A percentile compares a stretch with the other conserved stretches of the same genome.
Evolutionary conservation across 2,113 vertebrate genomes (phyloP).

Genomic region (Daboia siamensis): DNA sequence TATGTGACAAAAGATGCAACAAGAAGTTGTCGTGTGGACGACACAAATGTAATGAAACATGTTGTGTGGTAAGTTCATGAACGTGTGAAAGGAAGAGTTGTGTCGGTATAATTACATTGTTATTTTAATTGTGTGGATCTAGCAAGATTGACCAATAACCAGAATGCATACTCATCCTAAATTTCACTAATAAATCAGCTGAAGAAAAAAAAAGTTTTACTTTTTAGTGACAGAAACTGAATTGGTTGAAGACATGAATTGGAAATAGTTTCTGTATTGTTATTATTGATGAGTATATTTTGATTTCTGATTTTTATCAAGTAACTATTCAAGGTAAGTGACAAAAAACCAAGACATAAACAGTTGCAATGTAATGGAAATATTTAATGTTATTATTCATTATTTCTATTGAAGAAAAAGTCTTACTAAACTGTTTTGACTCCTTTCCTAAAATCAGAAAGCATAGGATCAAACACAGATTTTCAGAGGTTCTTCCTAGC

Average conservation of each 20-base stretch:
- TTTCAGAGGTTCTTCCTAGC: neutral
- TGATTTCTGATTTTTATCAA: neutral
- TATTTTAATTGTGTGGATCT: neutral
- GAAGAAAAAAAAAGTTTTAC: neutral
- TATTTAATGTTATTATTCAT: neutral
- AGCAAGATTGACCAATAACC: neutral
- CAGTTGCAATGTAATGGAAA: neutral
- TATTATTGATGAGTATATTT: neutral
- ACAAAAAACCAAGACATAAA: neutral
- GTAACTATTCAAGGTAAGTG: neutral
- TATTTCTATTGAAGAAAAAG: neutral
- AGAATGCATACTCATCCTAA: neutral
- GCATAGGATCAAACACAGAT: neutral
- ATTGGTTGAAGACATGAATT: neutral
- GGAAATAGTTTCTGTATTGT: neutral
- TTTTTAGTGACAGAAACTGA: neutral
- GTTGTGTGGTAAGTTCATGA: slow-evolving; percentile 87
- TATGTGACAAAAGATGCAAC: slow-evolving; percentile 90
- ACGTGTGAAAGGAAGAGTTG: rapidly evolving
- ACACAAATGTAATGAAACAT: slow-evolving; percentile 94
- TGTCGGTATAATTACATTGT: neutral
- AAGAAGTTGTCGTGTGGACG: slow-evolving; percentile 94
- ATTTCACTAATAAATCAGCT: neutral
- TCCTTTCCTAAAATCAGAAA: neutral
- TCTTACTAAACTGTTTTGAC: no score